phyloP scores from a whole-genome alignment of 2,888 invertebrate genomes.

The Exocentrus adspersus region DNA sequence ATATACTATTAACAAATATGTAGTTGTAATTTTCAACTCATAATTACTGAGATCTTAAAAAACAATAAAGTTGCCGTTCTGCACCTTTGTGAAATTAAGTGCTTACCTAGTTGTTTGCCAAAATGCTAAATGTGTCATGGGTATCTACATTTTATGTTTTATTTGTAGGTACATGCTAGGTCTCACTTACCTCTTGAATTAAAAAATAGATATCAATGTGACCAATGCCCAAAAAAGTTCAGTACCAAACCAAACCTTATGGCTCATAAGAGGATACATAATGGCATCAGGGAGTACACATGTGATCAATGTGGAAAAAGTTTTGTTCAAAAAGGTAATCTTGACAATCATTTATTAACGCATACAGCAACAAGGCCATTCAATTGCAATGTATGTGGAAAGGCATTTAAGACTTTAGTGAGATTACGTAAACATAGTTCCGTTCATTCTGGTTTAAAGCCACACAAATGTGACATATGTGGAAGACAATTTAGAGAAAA shows the following conservation, averaged over 20 bases:
- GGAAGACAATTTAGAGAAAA: conserved; percentile 73
- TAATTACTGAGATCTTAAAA: no score
- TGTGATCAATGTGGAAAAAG: conserved; percentile 70
- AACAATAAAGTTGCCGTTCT: no score
- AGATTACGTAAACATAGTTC: conserved; percentile 68
- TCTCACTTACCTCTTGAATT: conserved; percentile 69
- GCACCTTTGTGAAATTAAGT: no score
- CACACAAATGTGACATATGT: conserved; percentile 71
- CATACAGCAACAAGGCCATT: conserved; percentile 66
- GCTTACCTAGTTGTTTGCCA: no score
- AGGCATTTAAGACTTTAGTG: conserved; percentile 68
- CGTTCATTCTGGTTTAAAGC: conserved; percentile 69
- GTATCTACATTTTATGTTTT: background rate
- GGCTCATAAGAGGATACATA: conserved; percentile 68
- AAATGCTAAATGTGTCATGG: background rate
- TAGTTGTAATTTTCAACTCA: no score
- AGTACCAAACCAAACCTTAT: conserved; percentile 69
- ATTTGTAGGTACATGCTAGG: conserved; percentile 62
- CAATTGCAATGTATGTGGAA: conserved; percentile 65
- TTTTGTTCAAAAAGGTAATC: conserved; percentile 67
- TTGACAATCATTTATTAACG: conserved; percentile 68
- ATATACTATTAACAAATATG: no score
- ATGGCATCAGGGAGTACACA: conserved; percentile 67
- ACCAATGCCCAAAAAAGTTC: conserved; percentile 69
- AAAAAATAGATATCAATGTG: conserved; percentile 69